Conservation (phyloP, 2,888 invertebrate genomes). For the Kuschelorhynchus macadamiae region DNA sequence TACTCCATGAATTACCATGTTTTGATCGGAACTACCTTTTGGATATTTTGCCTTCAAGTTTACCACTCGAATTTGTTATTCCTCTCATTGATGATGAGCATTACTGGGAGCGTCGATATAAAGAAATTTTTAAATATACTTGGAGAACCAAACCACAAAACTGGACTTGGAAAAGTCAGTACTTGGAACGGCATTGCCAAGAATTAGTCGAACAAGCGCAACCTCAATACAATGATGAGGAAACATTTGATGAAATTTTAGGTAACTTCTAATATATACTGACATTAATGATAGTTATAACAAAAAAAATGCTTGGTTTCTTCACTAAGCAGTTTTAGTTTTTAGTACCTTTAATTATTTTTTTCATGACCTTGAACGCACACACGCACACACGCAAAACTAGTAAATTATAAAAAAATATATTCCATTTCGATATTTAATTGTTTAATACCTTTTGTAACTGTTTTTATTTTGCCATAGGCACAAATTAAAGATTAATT, state of each 20-base stretch:
- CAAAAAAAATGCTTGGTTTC: too few species aligned
- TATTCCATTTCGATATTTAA: too few species aligned
- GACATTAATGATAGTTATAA: too few species aligned
- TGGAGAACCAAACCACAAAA: constrained; percentile 55
- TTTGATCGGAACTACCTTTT: constrained; percentile 74
- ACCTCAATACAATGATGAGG: constrained; percentile 66
- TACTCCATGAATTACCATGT: constrained; percentile 72
- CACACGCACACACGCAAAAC: too few species aligned
- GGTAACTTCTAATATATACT: not conserved
- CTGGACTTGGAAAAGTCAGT: constrained; percentile 67
- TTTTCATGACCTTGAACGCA: too few species aligned
- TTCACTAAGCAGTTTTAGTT: too few species aligned
- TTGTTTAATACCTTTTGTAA: too few species aligned
- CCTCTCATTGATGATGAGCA: constrained; percentile 74
- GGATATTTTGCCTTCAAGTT: constrained; percentile 74
- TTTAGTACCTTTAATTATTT: too few species aligned
- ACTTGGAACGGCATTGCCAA: constrained; percentile 65
- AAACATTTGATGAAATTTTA: constrained; percentile 61
- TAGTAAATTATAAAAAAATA: too few species aligned
- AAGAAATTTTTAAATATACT: constrained; percentile 60
- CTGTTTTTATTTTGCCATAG: too few species aligned
- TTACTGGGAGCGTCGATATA: constrained; percentile 76
- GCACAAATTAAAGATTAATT: too few species aligned
- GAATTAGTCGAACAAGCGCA: constrained; percentile 64
- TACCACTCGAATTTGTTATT: constrained; percentile 73